Evolutionary conservation across 2,888 invertebrate genomes (phyloP).

Genomic region (Andrena minutula): DNA sequence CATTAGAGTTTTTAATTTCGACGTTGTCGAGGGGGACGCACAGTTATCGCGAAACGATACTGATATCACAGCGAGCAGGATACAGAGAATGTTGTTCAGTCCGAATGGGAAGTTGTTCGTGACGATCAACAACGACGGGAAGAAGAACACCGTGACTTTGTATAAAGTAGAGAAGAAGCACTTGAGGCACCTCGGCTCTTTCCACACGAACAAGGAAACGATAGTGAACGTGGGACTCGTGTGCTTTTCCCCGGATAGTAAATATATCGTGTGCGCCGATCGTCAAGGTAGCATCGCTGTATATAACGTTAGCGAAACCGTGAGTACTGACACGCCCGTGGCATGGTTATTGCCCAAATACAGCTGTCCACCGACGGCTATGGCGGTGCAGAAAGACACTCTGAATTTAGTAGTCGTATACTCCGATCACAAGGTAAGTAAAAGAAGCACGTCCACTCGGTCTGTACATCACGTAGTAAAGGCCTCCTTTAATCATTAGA

Average conservation of each 20-base stretch:
- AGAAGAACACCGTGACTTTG: constrained; percentile 72
- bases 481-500: constrained; percentile 2
- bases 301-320: constrained; percentile 85
- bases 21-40: constrained; percentile 85
- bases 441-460: background rate
- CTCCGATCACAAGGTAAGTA: constrained; percentile 92
- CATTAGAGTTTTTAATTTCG: constrained; percentile 89
- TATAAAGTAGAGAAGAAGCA: constrained; percentile 77
- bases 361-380: constrained; percentile 89
- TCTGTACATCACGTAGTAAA: background rate
- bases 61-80: constrained; percentile 73
- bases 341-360: constrained; percentile 90
- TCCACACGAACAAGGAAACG: constrained; percentile 74
- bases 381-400: constrained; percentile 88
- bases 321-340: constrained; percentile 66
- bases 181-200: constrained; percentile 72
- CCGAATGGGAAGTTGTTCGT: constrained; percentile 79
- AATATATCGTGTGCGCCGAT: constrained; percentile 90
- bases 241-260: constrained; percentile 85
- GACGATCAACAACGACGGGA: constrained; percentile 73
- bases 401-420: constrained; percentile 90
- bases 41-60: constrained; percentile 76
- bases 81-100: constrained; percentile 82
- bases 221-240: constrained; percentile 73
- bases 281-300: constrained; percentile 88